These are phyloP conservation scores for Lithodes maja DNA, from an alignment of 2,888 invertebrate genomes.

Conservation along the genomic window DNA sequence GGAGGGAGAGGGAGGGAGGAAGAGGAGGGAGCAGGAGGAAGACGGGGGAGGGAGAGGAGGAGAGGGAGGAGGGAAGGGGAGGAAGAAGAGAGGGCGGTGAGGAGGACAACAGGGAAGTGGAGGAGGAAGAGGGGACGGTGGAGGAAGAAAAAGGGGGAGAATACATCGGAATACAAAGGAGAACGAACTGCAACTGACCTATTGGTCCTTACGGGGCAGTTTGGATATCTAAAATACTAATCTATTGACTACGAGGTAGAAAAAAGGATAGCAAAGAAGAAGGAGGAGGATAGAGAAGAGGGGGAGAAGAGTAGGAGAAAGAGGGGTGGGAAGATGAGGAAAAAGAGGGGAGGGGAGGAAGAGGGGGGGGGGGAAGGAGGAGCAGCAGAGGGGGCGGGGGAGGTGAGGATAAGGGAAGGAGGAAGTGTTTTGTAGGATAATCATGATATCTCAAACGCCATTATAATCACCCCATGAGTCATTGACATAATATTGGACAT, in stretches of 20 bases:
- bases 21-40: background rate
- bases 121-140: background rate
- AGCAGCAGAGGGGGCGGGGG: too few species aligned
- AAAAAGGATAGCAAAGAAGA: background rate
- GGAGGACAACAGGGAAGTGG: background rate
- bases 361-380: too few species aligned
- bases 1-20: background rate
- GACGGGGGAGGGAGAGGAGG: slow-evolving; percentile 10
- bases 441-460: too few species aligned
- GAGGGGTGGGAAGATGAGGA: background rate
- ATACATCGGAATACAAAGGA: too few species aligned
- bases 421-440: background rate
- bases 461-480: too few species aligned
- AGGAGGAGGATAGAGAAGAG: background rate
- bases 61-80: background rate
- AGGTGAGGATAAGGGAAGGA: background rate
- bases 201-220: too few species aligned
- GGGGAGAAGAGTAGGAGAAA: background rate
- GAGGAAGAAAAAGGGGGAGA: background rate
- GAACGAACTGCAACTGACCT: too few species aligned
- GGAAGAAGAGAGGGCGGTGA: background rate
- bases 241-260: too few species aligned
- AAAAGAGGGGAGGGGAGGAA: background rate
- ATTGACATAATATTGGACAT: too few species aligned
- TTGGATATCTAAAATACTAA: too few species aligned